phyloP scores from a whole-genome alignment of 2,888 invertebrate genomes.

The Pegoplata infirma region DNA sequence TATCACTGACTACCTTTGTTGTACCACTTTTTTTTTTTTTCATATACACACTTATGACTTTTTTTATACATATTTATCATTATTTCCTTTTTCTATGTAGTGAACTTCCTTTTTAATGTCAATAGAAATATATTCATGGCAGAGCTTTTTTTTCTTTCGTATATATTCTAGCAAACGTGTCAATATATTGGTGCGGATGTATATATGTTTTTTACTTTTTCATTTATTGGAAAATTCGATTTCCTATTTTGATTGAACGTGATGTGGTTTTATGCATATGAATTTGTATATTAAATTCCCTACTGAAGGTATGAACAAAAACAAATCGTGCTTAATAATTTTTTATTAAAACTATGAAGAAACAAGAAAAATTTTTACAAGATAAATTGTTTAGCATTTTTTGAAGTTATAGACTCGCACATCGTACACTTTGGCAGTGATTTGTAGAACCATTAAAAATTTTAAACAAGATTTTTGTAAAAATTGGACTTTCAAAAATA shows the following conservation, averaged over 20 bases:
- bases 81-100: slow-evolving; percentile 12
- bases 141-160: slow-evolving; percentile 17
- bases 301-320: slow-evolving; percentile 20
- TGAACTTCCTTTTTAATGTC: slow-evolving; percentile 39
- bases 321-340: slow-evolving; percentile 23
- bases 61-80: slow-evolving; percentile 23
- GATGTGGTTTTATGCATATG: slow-evolving; percentile 60
- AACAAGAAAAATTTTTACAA: no score
- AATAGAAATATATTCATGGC: slow-evolving; percentile 32
- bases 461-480: no score
- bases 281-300: slow-evolving; percentile 26
- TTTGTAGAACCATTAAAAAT: no score
- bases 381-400: no score
- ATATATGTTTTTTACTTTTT: slow-evolving; percentile 27
- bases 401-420: no score
- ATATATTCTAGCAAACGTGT: no score
- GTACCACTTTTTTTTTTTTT: no score
- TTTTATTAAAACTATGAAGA: background rate
- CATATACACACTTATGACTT: no score
- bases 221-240: slow-evolving; percentile 67
- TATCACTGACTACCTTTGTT: no score
- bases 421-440: no score
- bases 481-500: no score
- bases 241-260: slow-evolving; percentile 64
- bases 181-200: no score